These are phyloP conservation scores for Teleiodes luculella DNA, from an alignment of 2,888 invertebrate species.

Conservation along the genomic window DNA sequence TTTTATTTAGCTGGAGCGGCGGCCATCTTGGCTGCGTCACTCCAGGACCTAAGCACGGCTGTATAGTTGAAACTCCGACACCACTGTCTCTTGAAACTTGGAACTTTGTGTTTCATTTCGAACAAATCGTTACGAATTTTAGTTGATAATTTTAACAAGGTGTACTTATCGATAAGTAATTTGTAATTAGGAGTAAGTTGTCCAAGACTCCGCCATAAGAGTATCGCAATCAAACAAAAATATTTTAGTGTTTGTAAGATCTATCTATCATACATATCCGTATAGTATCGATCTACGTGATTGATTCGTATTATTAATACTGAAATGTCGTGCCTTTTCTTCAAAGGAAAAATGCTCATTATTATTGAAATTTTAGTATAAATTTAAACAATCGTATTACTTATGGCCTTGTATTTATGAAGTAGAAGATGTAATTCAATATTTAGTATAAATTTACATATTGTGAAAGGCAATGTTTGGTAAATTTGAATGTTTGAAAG, in stretches of 20 bases:
- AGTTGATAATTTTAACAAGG: constrained; percentile 48
- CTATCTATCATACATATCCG: constrained; percentile 11
- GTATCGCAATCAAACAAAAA: constrained; percentile 41
- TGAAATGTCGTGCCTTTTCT: constrained; percentile 50
- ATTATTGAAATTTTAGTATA: constrained; percentile 39
- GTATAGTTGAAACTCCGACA: constrained; percentile 74
- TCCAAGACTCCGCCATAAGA: constrained; percentile 72
- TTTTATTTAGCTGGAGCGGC: constrained; percentile 42
- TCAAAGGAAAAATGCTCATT: constrained; percentile 52
- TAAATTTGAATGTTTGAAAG: constrained; percentile 25
- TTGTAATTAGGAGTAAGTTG: constrained; percentile 24
- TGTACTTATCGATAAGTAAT: constrained; percentile 38
- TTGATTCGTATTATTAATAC: constrained; percentile 30
- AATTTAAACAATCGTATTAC: constrained; percentile 34
- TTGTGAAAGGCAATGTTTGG: constrained; percentile 22
- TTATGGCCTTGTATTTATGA: constrained; percentile 15
- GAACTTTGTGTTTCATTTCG: constrained; percentile 45
- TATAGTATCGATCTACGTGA: constrained; percentile 10
- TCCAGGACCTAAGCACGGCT: constrained; percentile 62
- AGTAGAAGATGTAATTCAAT: constrained; percentile 28
- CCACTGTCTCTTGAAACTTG: constrained; percentile 53
- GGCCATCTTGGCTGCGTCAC: constrained; percentile 21
- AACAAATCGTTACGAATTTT: constrained; percentile 61
- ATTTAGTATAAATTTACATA: too few relatives aligned
- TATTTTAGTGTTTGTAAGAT: constrained; percentile 23